Conservation (phyloP, 2,888 invertebrate genomes). For the Leuctra nigra region DNA sequence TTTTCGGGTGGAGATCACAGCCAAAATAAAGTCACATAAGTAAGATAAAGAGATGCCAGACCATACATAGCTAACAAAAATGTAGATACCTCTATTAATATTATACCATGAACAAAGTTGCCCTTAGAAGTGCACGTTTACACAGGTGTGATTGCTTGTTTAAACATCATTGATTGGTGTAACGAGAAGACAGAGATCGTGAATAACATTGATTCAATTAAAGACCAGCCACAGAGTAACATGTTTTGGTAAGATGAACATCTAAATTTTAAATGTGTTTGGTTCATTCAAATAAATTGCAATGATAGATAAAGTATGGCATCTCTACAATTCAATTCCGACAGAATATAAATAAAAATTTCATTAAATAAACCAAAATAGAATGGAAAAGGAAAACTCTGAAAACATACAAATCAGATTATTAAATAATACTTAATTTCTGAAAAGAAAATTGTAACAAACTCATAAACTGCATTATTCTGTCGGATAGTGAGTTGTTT, state of each 20-base stretch:
- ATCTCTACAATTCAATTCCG: neutral
- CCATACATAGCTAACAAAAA: no score
- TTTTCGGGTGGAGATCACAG: constrained; percentile 18
- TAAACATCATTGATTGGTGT: no score
- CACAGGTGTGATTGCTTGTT: no score
- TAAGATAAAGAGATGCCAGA: constrained; percentile 16
- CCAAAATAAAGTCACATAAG: constrained; percentile 19
- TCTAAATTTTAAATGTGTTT: no score
- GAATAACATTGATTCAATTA: no score
- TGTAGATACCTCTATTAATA: neutral
- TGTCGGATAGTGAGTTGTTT: neutral
- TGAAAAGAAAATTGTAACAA: neutral
- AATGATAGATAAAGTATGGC: constrained; percentile 12
- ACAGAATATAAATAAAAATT: no score
- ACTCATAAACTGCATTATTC: neutral
- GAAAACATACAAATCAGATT: neutral
- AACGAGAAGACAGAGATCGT: no score
- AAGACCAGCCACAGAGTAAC: no score
- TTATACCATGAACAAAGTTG: neutral
- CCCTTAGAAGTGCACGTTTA: neutral
- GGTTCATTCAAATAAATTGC: constrained; percentile 4
- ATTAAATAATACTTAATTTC: neutral
- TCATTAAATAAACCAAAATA: no score
- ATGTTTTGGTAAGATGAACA: no score
- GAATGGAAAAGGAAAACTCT: neutral